Evolutionary conservation across 2,797 vertebrate genomes (phyloP), one percentile per base, ranked within the genome.

Genomic region (Prionace glauca): DNA sequence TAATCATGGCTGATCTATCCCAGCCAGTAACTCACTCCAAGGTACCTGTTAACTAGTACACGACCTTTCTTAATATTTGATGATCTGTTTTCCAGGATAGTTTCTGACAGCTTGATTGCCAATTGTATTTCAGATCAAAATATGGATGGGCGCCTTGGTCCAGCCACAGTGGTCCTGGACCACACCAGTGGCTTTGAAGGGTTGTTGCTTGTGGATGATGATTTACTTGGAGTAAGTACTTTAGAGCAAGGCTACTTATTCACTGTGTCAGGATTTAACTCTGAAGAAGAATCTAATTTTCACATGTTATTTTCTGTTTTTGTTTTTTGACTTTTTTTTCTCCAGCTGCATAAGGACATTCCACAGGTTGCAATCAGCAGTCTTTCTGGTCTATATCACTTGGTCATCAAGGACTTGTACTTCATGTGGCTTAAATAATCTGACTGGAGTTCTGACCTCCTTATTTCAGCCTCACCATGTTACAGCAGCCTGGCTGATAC

Each of bases 121-220:
- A 18, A 36, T 3, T 91, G 96, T 95, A 87, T 97, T 97, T 96
- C 97, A 99, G 99, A 98, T 96, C 97, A 98, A 96, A 96, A 94
- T 2, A 95, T 96, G 22, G 99, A 99, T 1, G 99, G 99, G 0
- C 98, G 99, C 2, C 98, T 99, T 2, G 99, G 99, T 62, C 99
- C 99, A 26, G 97, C 98, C 95, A 97, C 98, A 0, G 99, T 99
- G 41, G 99, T 99, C 65, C 96, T 99, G 96, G 99, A 99, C 96
- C 99, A 99, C 97, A 99, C 98, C 0, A 99, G 98, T 0, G 99
- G 99, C 95, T 99, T 99, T n/a, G 99, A 99, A 96, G 99, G 99
- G 0, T 98, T 99, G 11, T 97, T 99, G 88, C 98, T 99, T 91
- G 99, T 99, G 0, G 99, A 99, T 12, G 99, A 99, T 95, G 99